Evolutionary conservation across 2,888 invertebrate genomes (phyloP), one percentile per base, ranked within the genome.

Genomic region (Onchidella celtica): DNA sequence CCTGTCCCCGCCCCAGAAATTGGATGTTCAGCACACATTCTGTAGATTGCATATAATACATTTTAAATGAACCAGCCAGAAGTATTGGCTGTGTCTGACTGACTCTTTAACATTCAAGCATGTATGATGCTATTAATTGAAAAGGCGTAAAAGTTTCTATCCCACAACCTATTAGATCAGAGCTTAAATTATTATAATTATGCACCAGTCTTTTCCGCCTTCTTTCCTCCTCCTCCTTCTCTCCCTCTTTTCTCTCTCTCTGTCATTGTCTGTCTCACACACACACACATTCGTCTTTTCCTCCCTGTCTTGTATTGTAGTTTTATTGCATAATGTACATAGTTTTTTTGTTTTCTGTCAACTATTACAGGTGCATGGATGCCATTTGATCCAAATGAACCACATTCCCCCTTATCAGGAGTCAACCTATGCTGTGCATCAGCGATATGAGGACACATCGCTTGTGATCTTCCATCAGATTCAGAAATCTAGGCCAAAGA

Each of bases 381-480:
- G 61, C 57, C 73, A 73, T 36, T 34, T 14, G n/a, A 32, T 38
- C 73, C 84, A 63, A 83, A 84, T 84, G 84, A 77, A 79, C 74
- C 83, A 75, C 75, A 81, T 68, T 21, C 81, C 81, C 68, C 85
- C 89, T 21, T 89, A 90, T 80, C 87, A 87, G 57, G 91, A 91
- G 74, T 89, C 89, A n/a, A 84, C 88, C 36, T 88, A 88, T 82
- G 89, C 87, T 79, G 89, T 92, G 17, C 90, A 91, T 85, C 91
- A 89, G 72, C 87, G 92, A 40, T 92, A 92, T 85, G 91, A 91
- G 82, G 92, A 92, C 85, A 89, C 91, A 4, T 88, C 92, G 11
- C 87, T 88, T 24, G 86, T 90, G 47, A 90, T 92, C 79, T 92
- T 92, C 85, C 88, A 90, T 66, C 90, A 91, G 79, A 88, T 90